Evolutionary conservation across 2,113 vertebrate species (phyloP).

Genomic region (Cisticola juncidis): DNA sequence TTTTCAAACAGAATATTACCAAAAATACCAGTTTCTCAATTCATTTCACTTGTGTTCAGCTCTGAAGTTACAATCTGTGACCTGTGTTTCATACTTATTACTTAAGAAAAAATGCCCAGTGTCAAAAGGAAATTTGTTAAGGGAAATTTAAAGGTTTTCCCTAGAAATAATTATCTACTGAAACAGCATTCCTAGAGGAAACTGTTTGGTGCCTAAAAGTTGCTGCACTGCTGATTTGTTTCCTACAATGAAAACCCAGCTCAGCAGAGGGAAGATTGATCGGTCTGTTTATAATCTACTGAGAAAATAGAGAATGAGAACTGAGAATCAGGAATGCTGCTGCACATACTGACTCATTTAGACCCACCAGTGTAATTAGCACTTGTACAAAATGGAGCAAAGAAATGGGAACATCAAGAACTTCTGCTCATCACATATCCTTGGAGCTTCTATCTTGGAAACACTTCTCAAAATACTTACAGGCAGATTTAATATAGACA

Average conservation of each 20-base stretch:
- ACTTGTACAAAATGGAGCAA: background rate
- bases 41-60: background rate
- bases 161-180: background rate
- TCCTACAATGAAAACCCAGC: background rate
- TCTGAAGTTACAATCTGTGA: background rate
- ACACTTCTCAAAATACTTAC: background rate
- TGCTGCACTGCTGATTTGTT: background rate
- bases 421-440: background rate
- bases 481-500: background rate
- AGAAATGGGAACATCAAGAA: background rate
- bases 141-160: background rate
- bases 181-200: background rate
- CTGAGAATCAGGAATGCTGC: background rate
- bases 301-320: conserved; percentile 15
- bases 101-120: background rate
- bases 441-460: background rate
- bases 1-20: background rate
- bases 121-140: background rate
- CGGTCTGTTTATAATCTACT: background rate
- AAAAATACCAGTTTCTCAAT: background rate
- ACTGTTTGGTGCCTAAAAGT: background rate
- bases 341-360: background rate
- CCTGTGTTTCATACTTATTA: background rate
- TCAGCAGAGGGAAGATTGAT: conserved; percentile 5
- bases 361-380: background rate